Conservation (phyloP, 2,113 vertebrate genomes). For the Tringa solitaria region DNA sequence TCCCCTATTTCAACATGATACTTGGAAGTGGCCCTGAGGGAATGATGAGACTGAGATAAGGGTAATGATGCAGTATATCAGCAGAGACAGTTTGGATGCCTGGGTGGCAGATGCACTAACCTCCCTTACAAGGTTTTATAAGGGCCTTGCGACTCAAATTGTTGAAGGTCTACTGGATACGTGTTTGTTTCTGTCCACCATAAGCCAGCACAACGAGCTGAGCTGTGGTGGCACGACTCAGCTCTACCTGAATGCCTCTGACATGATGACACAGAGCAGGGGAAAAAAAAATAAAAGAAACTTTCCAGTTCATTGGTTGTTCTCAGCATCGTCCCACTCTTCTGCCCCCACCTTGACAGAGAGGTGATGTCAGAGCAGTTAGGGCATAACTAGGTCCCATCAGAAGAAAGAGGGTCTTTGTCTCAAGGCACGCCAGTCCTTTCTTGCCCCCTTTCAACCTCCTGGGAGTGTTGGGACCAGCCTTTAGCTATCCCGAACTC, state of each 20-base stretch:
- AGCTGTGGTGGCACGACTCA: not conserved
- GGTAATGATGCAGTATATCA: not conserved
- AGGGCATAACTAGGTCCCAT: not conserved
- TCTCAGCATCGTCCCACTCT: not conserved
- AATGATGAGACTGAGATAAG: not conserved
- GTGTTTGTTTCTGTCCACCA: not conserved
- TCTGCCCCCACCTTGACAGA: not conserved
- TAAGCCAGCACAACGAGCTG: not conserved
- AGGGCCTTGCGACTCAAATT: not conserved
- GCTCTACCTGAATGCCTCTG: slow-evolving; percentile 2
- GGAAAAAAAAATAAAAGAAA: not conserved
- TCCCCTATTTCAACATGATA: not conserved
- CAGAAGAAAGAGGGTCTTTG: not conserved
- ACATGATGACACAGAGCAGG: not conserved
- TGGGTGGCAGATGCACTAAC: not conserved
- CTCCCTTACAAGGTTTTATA: not conserved
- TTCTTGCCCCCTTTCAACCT: not conserved
- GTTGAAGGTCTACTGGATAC: not conserved
- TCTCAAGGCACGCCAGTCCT: not conserved
- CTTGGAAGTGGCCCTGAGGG: not conserved
- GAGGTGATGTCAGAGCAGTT: not conserved
- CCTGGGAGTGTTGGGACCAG: not conserved
- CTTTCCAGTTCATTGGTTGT: not conserved
- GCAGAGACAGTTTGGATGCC: not conserved
- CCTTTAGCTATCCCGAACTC: not conserved